Evolutionary conservation across 1,140 invertebrate genomes (phyloP).

Genomic region (Amphibalanus amphitrite): DNA sequence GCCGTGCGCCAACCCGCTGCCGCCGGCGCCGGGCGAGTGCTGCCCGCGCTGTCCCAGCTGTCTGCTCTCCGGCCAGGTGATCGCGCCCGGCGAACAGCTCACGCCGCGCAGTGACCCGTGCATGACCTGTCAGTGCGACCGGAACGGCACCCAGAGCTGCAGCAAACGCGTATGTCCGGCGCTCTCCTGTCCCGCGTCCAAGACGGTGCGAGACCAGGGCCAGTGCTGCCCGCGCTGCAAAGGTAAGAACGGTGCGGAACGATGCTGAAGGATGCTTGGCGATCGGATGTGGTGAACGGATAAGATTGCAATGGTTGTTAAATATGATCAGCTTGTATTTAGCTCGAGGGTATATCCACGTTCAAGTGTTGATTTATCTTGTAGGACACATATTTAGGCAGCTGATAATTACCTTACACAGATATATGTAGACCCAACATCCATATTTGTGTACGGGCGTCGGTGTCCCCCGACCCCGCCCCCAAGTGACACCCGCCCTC

Average conservation of each 20-base stretch:
- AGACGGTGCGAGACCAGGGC: conserved; percentile 40
- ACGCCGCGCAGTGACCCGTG: conserved; percentile 14
- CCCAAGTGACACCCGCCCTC: neutral
- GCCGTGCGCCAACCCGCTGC: neutral
- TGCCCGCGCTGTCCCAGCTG: conserved; percentile 12
- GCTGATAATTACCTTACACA: too few relatives aligned
- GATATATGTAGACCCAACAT: too few relatives aligned
- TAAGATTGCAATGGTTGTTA: too few relatives aligned
- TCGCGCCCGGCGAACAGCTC: conserved; percentile 11
- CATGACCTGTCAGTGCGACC: conserved; percentile 13
- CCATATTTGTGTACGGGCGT: too few relatives aligned
- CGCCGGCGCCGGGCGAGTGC: neutral
- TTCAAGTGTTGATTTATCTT: too few relatives aligned
- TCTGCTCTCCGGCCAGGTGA: conserved; percentile 14
- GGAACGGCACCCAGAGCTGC: conserved; percentile 31
- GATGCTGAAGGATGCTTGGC: too few relatives aligned
- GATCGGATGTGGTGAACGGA: too few relatives aligned
- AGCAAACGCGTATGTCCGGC: conserved; percentile 57
- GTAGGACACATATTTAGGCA: too few relatives aligned
- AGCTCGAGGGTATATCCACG: too few relatives aligned
- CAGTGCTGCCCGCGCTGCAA: conserved; percentile 49
- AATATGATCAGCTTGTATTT: too few relatives aligned
- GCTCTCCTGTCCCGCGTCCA: conserved; percentile 52
- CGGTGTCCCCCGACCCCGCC: too few relatives aligned
- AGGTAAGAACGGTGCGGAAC: neutral